phyloP scores from a whole-genome alignment of 2,888 invertebrate genomes.

The Notodonta ziczac region DNA sequence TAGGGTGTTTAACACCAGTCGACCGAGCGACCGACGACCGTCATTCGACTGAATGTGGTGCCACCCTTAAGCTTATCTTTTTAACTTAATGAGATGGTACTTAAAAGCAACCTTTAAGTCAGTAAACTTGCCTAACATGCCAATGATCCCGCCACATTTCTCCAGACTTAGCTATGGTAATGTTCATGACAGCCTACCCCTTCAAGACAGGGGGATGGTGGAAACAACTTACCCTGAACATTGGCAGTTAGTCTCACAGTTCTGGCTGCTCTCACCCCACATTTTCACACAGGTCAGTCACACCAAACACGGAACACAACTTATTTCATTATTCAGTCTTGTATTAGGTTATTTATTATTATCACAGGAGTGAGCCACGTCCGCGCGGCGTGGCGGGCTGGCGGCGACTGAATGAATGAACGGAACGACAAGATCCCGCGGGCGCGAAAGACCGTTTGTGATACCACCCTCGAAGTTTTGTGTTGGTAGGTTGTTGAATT shows the following conservation, averaged over 20 bases:
- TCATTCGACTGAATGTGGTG: too few species aligned
- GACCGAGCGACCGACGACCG: too few species aligned
- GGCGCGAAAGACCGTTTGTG: conserved; percentile 46
- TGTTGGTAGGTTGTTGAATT: conserved; percentile 23
- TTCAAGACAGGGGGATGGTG: not conserved
- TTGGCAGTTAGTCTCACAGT: conserved; percentile 75
- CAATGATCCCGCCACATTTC: too few species aligned
- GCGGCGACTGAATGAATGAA: conserved; percentile 37
- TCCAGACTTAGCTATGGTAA: too few species aligned
- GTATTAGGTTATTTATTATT: conserved; percentile 30
- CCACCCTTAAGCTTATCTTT: too few species aligned
- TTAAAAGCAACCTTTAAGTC: too few species aligned
- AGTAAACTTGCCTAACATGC: too few species aligned
- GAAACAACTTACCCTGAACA: conserved; percentile 71
- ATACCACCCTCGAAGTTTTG: conserved; percentile 53
- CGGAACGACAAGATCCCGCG: conserved; percentile 31
- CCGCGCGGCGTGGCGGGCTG: conserved; percentile 27
- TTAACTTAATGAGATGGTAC: too few species aligned
- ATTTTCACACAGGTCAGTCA: conserved; percentile 53
- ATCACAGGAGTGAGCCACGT: conserved; percentile 40
- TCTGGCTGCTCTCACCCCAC: conserved; percentile 74
- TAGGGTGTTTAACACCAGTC: too few species aligned
- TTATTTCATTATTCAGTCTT: conserved; percentile 48
- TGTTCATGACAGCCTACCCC: not conserved
- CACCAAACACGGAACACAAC: conserved; percentile 63